phyloP scores from a whole-genome alignment of 2,888 invertebrate species.

The Drosophila melanosoma region DNA sequence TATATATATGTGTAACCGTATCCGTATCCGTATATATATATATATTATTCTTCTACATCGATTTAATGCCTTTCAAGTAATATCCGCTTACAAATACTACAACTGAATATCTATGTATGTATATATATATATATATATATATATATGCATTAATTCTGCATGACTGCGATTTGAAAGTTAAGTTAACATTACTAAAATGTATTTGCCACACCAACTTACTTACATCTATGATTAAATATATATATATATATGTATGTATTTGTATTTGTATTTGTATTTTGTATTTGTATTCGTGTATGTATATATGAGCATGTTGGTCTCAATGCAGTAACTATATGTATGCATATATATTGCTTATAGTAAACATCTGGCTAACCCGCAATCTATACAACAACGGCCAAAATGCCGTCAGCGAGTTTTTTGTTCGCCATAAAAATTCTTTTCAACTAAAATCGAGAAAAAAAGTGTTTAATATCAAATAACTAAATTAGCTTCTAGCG shows the following conservation, averaged over 20 bases:
- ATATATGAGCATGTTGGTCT: constrained; percentile 65
- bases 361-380: constrained; percentile 81
- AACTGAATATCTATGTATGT: not conserved
- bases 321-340: constrained; percentile 65
- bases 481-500: constrained; percentile 15
- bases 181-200: constrained; percentile 57
- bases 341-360: constrained; percentile 83
- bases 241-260: constrained; percentile 22
- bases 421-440: constrained; percentile 48
- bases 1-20: not conserved
- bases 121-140: not conserved
- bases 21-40: not conserved
- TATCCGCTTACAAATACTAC: not conserved
- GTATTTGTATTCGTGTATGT: constrained; percentile 23
- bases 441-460: constrained; percentile 27
- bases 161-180: constrained; percentile 23
- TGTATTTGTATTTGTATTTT: constrained; percentile 32
- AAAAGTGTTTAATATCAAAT: constrained; percentile 15
- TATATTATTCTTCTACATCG: constrained; percentile 12
- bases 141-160: constrained; percentile 2
- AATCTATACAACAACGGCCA: constrained; percentile 62
- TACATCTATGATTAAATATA: constrained; percentile 55
- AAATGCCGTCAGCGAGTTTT: constrained; percentile 55
- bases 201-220: constrained; percentile 76
- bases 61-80: constrained; percentile 4